phyloP scores from a whole-genome alignment of 2,113 vertebrate species.

The Callorhinus ursinus region DNA sequence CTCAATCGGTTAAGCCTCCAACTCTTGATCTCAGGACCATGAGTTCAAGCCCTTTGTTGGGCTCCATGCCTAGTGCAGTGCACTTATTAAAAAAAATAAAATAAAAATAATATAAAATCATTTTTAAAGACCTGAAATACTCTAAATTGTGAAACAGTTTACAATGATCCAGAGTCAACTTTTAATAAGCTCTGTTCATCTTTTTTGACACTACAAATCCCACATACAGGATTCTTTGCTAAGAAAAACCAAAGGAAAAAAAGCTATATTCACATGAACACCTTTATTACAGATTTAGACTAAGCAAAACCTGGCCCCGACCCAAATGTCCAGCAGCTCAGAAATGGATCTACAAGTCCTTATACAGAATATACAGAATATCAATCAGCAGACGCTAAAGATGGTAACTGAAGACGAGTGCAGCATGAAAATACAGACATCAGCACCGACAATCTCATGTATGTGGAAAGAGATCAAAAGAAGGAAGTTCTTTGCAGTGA shows the following conservation, averaged over 20 bases:
- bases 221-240: background rate
- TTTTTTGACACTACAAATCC: background rate
- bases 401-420: background rate
- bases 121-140: background rate
- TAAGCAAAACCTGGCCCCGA: constrained; percentile 32
- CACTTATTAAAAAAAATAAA: no score
- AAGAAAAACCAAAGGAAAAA: background rate
- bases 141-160: constrained; percentile 22
- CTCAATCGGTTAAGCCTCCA: background rate
- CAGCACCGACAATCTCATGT: background rate
- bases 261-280: background rate
- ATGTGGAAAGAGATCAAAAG: background rate
- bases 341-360: background rate
- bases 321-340: background rate
- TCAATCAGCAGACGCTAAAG: background rate
- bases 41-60: background rate
- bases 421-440: background rate
- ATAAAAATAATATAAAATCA: background rate
- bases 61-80: no score
- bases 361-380: background rate
- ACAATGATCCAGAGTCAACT: background rate
- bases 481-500: background rate
- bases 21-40: background rate
- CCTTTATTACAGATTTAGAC: background rate
- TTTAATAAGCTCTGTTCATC: background rate